phyloP scores from a whole-genome alignment of 1,140 invertebrate genomes.

The Diprion similis region DNA sequence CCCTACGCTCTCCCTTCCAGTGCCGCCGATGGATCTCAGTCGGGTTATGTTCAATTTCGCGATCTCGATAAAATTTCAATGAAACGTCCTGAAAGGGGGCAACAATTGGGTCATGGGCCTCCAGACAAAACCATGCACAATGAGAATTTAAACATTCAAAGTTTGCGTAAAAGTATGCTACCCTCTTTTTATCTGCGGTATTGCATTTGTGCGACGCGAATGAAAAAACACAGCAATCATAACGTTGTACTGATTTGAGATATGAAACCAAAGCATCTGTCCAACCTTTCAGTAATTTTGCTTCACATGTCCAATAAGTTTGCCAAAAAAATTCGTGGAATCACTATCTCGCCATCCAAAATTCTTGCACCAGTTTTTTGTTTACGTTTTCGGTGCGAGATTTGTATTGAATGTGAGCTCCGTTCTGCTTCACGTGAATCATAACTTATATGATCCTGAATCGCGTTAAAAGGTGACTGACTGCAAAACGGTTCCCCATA shows the following conservation, averaged over 20 bases:
- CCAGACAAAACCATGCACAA: constrained; percentile 6
- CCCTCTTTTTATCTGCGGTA: background rate
- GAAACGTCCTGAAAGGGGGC: constrained; percentile 4
- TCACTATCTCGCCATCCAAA: background rate
- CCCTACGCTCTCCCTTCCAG: background rate
- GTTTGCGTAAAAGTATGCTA: constrained; percentile 7
- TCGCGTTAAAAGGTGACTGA: background rate
- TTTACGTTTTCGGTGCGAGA: background rate
- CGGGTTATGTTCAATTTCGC: constrained; percentile 6
- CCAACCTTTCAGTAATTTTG: constrained; percentile 5
- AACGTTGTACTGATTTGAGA: constrained; percentile 2
- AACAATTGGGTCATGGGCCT: constrained; percentile 8
- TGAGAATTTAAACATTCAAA: constrained; percentile 9
- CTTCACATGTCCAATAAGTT: constrained; percentile 12
- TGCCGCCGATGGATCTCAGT: constrained; percentile 15
- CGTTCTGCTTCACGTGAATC: background rate
- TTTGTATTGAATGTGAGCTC: background rate
- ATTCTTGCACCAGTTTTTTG: background rate
- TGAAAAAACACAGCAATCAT: constrained; percentile 12
- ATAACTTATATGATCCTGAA: background rate
- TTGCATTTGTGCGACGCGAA: constrained; percentile 12
- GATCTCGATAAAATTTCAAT: constrained; percentile 7
- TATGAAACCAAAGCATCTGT: constrained; percentile 2
- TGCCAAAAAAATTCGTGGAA: constrained; percentile 13
- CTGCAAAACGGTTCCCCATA: background rate